Evolutionary conservation across 2,888 invertebrate species (phyloP).

Genomic region (Ephialtes manifestator): DNA sequence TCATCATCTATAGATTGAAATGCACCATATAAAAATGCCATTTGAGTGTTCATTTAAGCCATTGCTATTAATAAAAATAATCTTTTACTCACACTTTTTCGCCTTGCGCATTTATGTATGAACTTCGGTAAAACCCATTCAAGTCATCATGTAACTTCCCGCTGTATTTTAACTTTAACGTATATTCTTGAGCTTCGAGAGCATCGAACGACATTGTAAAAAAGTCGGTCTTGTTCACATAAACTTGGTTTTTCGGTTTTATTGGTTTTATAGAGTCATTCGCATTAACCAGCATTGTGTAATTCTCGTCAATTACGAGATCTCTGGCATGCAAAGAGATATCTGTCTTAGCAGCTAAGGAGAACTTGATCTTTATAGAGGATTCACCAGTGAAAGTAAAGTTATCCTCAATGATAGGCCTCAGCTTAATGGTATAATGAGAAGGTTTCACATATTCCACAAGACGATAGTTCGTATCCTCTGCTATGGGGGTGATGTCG

Average conservation of each 20-base stretch:
- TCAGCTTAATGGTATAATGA: conserved; percentile 87
- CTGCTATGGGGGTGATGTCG: neutral
- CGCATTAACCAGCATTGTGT: neutral
- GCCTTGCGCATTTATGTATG: conserved; percentile 87
- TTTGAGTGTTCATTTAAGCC: neutral
- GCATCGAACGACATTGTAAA: neutral
- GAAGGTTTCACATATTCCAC: conserved; percentile 86
- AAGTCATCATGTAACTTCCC: conserved; percentile 88
- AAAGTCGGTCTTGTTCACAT: conserved; percentile 32
- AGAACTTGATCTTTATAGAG: conserved; percentile 11
- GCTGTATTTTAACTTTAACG: conserved; percentile 87
- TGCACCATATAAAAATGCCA: neutral
- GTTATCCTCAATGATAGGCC: conserved; percentile 84
- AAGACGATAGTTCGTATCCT: conserved; percentile 81
- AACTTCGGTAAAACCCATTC: conserved; percentile 90
- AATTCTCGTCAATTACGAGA: conserved; percentile 20
- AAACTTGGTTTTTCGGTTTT: neutral
- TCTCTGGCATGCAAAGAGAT: conserved; percentile 68
- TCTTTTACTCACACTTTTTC: conserved; percentile 79
- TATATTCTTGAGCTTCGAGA: conserved; percentile 85
- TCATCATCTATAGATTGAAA: neutral
- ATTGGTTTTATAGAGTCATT: too few relatives aligned
- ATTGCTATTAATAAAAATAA: neutral
- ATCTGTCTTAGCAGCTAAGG: fast-evolving
- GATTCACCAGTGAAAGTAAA: conserved; percentile 55